A percentile compares a stretch with the other conserved stretches of the same genome.
phyloP scores from a whole-genome alignment of 2,888 invertebrate species.

The Dendrolimus pini region DNA sequence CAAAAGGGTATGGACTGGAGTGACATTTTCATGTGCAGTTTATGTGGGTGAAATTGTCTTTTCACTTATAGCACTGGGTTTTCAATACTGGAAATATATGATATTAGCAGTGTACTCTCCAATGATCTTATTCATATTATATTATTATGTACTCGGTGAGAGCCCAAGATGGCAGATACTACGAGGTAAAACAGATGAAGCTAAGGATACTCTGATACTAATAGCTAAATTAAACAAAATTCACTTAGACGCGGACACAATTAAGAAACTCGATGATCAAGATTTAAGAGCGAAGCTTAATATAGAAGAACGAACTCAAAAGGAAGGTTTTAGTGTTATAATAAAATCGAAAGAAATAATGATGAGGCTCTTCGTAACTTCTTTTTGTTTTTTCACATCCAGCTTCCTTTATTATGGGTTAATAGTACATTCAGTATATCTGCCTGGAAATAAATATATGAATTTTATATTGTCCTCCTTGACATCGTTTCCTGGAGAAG shows the following conservation, averaged over 20 bases:
- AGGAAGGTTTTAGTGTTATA: conserved; percentile 43
- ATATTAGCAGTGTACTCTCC: too few relatives aligned
- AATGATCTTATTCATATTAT: too few relatives aligned
- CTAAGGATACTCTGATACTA: conserved; percentile 27
- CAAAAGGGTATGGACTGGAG: too few relatives aligned
- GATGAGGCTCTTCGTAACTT: conserved; percentile 40
- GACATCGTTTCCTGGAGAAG: conserved; percentile 53
- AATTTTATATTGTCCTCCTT: conserved; percentile 49
- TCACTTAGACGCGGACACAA: conserved; percentile 32
- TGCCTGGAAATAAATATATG: conserved; percentile 56
- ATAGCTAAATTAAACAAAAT: conserved; percentile 43
- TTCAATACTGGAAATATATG: too few relatives aligned
- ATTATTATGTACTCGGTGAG: too few relatives aligned
- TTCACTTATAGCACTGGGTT: too few relatives aligned
- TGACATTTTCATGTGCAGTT: too few relatives aligned
- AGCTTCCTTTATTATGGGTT: conserved; percentile 56
- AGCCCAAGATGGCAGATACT: too few relatives aligned
- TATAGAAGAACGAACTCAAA: conserved; percentile 40
- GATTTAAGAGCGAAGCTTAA: conserved; percentile 42
- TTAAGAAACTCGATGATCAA: conserved; percentile 35
- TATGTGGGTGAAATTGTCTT: too few relatives aligned
- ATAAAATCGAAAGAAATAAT: conserved; percentile 49
- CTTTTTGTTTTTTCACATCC: conserved; percentile 50
- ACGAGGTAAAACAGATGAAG: too few relatives aligned
- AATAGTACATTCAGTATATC: conserved; percentile 42